These are phyloP conservation scores for Drosophila infuscata DNA, from an alignment of 2,888 invertebrate genomes.

Conservation along the genomic window DNA sequence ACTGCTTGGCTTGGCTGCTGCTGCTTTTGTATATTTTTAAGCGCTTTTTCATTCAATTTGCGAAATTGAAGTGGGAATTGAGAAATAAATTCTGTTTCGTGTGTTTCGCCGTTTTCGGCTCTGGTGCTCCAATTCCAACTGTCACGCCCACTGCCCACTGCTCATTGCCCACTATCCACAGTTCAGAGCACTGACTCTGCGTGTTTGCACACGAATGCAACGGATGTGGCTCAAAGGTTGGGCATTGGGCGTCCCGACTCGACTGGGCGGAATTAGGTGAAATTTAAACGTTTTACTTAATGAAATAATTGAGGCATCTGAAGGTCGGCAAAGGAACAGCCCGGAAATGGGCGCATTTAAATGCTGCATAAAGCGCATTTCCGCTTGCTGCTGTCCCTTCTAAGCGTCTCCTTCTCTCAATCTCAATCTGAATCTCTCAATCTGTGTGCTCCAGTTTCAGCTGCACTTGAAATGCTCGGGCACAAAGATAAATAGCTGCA, in stretches of 20 bases:
- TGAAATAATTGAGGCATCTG: constrained; percentile 79
- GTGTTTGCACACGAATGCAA: constrained; percentile 68
- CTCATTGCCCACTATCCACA: not conserved
- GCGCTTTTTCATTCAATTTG: constrained; percentile 84
- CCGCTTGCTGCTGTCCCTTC: constrained; percentile 51
- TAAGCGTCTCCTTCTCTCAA: not conserved
- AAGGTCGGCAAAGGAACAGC: constrained; percentile 57
- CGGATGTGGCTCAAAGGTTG: constrained; percentile 63
- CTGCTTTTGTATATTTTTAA: constrained; percentile 82
- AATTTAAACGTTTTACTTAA: constrained; percentile 80
- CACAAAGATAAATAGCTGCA: constrained; percentile 64
- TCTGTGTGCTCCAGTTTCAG: constrained; percentile 48
- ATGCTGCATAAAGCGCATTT: constrained; percentile 74
- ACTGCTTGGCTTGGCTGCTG: constrained; percentile 33
- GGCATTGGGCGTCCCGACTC: not conserved
- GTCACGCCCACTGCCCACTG: constrained; percentile 16
- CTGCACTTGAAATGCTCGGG: constrained; percentile 57
- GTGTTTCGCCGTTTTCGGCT: constrained; percentile 59
- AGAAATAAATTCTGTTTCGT: constrained; percentile 82
- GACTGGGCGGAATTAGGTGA: constrained; percentile 73
- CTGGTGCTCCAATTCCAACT: constrained; percentile 40
- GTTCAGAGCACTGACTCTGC: constrained; percentile 51
- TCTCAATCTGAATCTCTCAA: constrained; percentile 1
- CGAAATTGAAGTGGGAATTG: constrained; percentile 84
- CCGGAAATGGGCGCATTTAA: constrained; percentile 74